Evolutionary conservation across 2,113 vertebrate genomes (phyloP), one percentile per base, ranked within the genome.

Genomic region (Pedetes capensis): DNA sequence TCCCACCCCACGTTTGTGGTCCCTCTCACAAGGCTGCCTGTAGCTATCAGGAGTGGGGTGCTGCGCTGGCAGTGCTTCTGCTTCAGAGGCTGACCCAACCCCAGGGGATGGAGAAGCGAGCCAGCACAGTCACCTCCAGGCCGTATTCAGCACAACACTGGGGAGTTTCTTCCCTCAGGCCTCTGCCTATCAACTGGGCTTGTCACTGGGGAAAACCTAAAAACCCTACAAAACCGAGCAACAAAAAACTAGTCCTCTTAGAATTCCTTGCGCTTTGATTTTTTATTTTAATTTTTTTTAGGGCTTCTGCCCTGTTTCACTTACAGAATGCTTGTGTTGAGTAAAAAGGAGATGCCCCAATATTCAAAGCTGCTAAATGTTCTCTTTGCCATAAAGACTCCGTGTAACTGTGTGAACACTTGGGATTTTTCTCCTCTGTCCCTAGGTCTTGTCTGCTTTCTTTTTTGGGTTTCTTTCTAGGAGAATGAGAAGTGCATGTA

Each of bases 331-430:
- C 97, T 98, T 97, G 97, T 97, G 97, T 97, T 97, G 97, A 97
- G 97, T 97, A 83, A 96, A 96, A 95, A 97, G 97, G 97, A 98
- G 97, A 97, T 97, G 96, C 96, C 96, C 98, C 97, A 49, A 32
- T 75, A 93, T 96, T 98, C 78, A 85, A 97, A 98, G 98, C 98
- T 98, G 98, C 98, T 98, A 96, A 96, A 97, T 97, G 98, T 98
- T 98, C 98, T 98, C 98, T 98, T 98, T 98, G 98, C 98, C 98
- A 98, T 98, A 97, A 97, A 95, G 97, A 98, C 88, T 98, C 98
- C 57, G 82, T 98, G 98, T 98, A 98, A 98, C 97, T 95, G 96
- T 98, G 98, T 97, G 98, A 98, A 97, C 97, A 97, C 97, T 98
- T 97, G 98, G 98, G 98, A 98, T 97, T 93, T 95, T 96, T 98